Conservation (phyloP, 2,888 invertebrate species). For the Prenolepis imparis region DNA sequence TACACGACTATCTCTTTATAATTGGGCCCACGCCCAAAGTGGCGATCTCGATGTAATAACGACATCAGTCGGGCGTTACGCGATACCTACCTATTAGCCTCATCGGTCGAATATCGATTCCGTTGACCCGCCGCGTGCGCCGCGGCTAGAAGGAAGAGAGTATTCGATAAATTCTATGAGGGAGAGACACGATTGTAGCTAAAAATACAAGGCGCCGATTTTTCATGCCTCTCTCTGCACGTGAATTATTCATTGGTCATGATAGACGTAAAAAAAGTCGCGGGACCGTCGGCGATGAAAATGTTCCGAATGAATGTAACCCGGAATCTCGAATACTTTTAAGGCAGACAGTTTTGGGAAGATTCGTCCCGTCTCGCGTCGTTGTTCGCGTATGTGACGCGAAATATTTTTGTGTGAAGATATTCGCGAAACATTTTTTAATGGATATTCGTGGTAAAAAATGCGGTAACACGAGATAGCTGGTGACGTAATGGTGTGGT, state of each 20-base stretch:
- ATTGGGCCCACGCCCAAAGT: slow-evolving; percentile 69
- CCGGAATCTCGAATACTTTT: slow-evolving; percentile 17
- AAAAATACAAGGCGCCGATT: slow-evolving; percentile 60
- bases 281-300: slow-evolving; percentile 30
- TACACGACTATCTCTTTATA: slow-evolving; percentile 51
- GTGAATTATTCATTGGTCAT: slow-evolving; percentile 55
- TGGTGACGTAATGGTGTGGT: neutral
- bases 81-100: slow-evolving; percentile 74
- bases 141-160: slow-evolving; percentile 53
- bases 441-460: slow-evolving; percentile 31
- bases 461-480: neutral
- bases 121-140: slow-evolving; percentile 59
- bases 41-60: slow-evolving; percentile 74
- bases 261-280: slow-evolving; percentile 41
- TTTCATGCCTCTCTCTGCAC: slow-evolving; percentile 43
- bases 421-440: slow-evolving; percentile 22
- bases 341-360: neutral
- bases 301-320: slow-evolving; percentile 46
- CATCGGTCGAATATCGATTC: slow-evolving; percentile 71
- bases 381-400: slow-evolving; percentile 2
- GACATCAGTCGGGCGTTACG: slow-evolving; percentile 72
- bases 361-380: neutral
- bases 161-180: slow-evolving; percentile 57
- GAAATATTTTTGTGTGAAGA: too few species aligned
- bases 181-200: slow-evolving; percentile 19